Percentiles rank a stretch among this genome's conserved stretches.
Conservation (phyloP, 30 jellyfish, hydroid and myxozoan genomes). For the Aurelia aurita region DNA sequence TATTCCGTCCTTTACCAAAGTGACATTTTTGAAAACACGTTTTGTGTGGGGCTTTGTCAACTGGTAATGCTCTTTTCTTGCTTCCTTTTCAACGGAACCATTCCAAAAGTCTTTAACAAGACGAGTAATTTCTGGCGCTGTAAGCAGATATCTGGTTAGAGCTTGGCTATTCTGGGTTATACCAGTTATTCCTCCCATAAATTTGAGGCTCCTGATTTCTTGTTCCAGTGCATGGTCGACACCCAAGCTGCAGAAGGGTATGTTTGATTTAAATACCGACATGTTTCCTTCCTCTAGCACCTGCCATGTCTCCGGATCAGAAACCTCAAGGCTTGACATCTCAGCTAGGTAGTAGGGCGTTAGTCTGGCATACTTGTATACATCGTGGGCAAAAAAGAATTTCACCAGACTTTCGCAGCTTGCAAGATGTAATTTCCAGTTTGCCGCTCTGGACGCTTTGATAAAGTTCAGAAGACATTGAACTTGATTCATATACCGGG, state of each 20-base stretch:
- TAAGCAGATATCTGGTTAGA: conserved; percentile 52
- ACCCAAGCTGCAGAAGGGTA: conserved; percentile 33
- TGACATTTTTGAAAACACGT: neutral
- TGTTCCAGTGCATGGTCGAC: conserved; percentile 29
- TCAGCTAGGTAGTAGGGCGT: too few relatives aligned
- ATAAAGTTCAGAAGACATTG: too few relatives aligned
- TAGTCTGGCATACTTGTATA: too few relatives aligned
- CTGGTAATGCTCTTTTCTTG: conserved; percentile 42
- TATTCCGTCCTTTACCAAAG: too few relatives aligned
- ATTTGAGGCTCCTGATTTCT: conserved; percentile 48
- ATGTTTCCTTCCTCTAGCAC: too few relatives aligned
- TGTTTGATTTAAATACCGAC: conserved; percentile 41
- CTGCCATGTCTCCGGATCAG: too few relatives aligned
- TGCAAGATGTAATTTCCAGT: too few relatives aligned
- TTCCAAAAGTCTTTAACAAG: conserved; percentile 28
- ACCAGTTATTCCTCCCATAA: conserved; percentile 54
- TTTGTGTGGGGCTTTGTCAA: conserved; percentile 52
- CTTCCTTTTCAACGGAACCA: conserved; percentile 7
- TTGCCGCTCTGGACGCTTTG: too few relatives aligned
- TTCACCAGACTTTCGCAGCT: too few relatives aligned
- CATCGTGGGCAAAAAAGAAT: too few relatives aligned
- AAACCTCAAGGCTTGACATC: too few relatives aligned
- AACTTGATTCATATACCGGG: too few relatives aligned
- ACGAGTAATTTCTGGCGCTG: conserved; percentile 56
- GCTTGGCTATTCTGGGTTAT: conserved; percentile 40